A percentile compares a stretch with the other conserved stretches of the same genome.
Evolutionary conservation across 2,888 invertebrate genomes (phyloP).

Genomic region (Synergus japonicus): DNA sequence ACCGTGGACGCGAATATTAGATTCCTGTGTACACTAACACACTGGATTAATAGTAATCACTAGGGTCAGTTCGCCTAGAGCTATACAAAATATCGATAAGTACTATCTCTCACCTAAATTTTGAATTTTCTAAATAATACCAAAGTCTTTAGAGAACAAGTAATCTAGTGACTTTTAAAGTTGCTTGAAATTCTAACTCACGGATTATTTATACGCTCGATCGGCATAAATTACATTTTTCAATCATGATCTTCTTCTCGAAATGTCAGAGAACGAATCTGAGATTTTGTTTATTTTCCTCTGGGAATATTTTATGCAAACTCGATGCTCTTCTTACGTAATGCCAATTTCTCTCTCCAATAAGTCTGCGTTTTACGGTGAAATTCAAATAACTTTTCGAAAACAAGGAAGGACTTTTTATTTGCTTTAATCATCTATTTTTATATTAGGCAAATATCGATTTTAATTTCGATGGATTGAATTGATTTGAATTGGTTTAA

Average conservation of each 20-base stretch:
- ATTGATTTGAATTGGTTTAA: not conserved
- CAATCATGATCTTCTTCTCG: not conserved
- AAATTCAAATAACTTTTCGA: not conserved
- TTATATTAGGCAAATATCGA: not conserved
- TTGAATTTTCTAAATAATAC: not conserved
- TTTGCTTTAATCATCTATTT: not conserved
- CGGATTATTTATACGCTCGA: not conserved
- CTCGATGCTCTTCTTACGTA: not conserved
- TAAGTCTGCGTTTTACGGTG: not conserved
- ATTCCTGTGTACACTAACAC: slow-evolving; percentile 57
- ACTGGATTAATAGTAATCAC: slow-evolving; percentile 23
- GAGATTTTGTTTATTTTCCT: not conserved
- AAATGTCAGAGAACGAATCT: not conserved
- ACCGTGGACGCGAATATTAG: slow-evolving; percentile 62
- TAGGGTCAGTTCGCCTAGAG: not conserved
- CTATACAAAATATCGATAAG: slow-evolving; percentile 20
- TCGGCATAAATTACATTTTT: not conserved
- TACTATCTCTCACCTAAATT: not conserved
- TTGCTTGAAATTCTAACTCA: too few species aligned
- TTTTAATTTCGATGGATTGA: not conserved
- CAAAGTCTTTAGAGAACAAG: too few species aligned
- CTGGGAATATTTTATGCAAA: slow-evolving; percentile 10
- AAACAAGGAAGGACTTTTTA: not conserved
- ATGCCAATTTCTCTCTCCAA: not conserved
- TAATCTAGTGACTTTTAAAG: too few species aligned